Base-by-base conservation (phyloP, 2,888 invertebrate genomes). In the Epinotia bilunana region DNA sequence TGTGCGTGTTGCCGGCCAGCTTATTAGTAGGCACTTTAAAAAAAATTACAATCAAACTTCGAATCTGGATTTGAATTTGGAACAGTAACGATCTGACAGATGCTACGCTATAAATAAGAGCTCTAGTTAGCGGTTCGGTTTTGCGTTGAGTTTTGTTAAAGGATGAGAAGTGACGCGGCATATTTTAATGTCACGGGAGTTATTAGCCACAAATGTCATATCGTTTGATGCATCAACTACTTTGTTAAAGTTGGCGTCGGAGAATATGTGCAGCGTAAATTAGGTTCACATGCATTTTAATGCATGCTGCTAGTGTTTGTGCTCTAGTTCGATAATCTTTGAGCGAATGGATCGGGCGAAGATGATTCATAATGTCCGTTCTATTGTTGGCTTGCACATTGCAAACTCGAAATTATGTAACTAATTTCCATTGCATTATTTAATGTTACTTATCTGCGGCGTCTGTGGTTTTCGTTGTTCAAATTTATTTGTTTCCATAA, bases 301-400 rank as follows among this genome's bases (percentile, higher is more conserved):
- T 94, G 93, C 90, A 91, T 88, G 86, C 87, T 83, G 90, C 88
- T 87, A 91, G 89, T 90, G 91, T 90, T 90, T 89, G 91, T 89
- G 93, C 84, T 93, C 93, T 88, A 93, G 89, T 92, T 93, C 88
- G 93, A 93, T 94, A 93, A 93, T 94, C 93, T 93, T 91, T 88
- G 88, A 83, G 86, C 86, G 89, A 87, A 88, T 87, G 91, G 92
- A 93, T 93, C 92, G 90, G 89, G 84, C 83, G 80, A 82, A 87
- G 88, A 90, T 93, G 93, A 93, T 90, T 93, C 93, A 93, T 90
- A 93, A 90, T 90, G 87, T 85, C 83, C 79, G 88, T 88, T 89
- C 93, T 93, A 93, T 93, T 94, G 93, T 93, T 91, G 88, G 93
- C 88, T 82, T 87, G 88, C 86, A 86, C 84, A 87, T 87, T 88